These are phyloP conservation scores for Aleiodes testaceus DNA, from an alignment of 2,888 invertebrate genomes.

Conservation along the genomic window DNA sequence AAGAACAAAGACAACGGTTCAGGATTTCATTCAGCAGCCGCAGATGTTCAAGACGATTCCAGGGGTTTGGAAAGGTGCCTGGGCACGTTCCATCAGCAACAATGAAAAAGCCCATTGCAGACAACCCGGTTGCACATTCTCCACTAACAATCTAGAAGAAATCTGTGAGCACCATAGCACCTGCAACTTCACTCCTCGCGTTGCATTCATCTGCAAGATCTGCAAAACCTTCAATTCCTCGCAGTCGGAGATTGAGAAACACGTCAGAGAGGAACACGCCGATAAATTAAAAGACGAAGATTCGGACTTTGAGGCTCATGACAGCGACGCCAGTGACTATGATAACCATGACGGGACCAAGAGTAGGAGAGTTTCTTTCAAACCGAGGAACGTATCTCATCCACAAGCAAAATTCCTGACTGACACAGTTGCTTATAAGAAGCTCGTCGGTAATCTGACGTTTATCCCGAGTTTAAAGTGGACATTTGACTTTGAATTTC, in stretches of 20 bases:
- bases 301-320: slow-evolving; percentile 48
- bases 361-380: neutral
- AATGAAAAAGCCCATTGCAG: slow-evolving; percentile 59
- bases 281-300: slow-evolving; percentile 46
- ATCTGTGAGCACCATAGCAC: slow-evolving; percentile 63
- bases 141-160: slow-evolving; percentile 54
- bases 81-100: slow-evolving; percentile 59
- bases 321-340: slow-evolving; percentile 30
- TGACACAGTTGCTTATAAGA: neutral
- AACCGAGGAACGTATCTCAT: neutral
- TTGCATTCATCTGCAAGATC: slow-evolving; percentile 65
- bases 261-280: slow-evolving; percentile 61
- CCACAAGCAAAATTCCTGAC: slow-evolving; percentile 14
- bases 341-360: slow-evolving; percentile 6
- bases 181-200: slow-evolving; percentile 61
- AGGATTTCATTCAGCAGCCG: slow-evolving; percentile 50
- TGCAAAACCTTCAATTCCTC: slow-evolving; percentile 60
- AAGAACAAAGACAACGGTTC: slow-evolving; percentile 1
- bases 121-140: slow-evolving; percentile 63
- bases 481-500: slow-evolving; percentile 64
- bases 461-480: slow-evolving; percentile 60
- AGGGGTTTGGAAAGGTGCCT: slow-evolving; percentile 55
- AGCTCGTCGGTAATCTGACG: neutral
- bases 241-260: slow-evolving; percentile 59
- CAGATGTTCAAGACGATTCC: slow-evolving; percentile 56